phyloP scores from a whole-genome alignment of 2,888 invertebrate genomes.

The Netelia melanura region DNA sequence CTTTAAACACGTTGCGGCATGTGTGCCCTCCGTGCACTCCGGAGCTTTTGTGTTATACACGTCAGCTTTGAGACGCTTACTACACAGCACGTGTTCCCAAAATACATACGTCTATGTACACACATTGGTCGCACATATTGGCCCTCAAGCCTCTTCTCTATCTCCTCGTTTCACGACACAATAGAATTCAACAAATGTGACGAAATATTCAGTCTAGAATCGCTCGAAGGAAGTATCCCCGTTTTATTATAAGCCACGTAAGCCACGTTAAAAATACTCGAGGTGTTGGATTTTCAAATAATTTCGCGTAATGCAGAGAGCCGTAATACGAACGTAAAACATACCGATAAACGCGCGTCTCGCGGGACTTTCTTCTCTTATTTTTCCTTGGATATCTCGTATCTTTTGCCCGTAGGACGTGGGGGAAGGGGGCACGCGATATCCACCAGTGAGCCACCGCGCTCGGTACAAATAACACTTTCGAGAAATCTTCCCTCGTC shows the following conservation, averaged over 20 bases:
- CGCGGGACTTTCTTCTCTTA: conserved; percentile 13
- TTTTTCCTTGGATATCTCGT: conserved; percentile 13
- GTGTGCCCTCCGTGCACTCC: conserved; percentile 12
- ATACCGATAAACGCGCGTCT: conserved; percentile 28
- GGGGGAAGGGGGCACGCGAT: neutral
- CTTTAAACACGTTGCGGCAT: conserved; percentile 68
- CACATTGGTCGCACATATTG: conserved; percentile 5
- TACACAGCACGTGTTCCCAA: neutral
- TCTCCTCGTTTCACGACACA: conserved; percentile 31
- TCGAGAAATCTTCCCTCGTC: conserved; percentile 32
- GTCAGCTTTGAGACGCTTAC: conserved; percentile 34
- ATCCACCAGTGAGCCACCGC: conserved; percentile 9
- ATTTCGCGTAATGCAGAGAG: conserved; percentile 35
- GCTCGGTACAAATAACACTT: conserved; percentile 57
- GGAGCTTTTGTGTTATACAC: conserved; percentile 24
- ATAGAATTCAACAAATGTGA: conserved; percentile 43
- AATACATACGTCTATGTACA: conserved; percentile 28
- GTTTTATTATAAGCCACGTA: neutral
- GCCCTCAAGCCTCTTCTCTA: conserved; percentile 3
- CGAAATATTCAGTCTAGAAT: conserved; percentile 41
- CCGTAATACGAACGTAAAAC: neutral
- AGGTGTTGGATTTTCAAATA: conserved; percentile 42
- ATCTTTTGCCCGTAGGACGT: neutral
- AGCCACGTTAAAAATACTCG: conserved; percentile 14
- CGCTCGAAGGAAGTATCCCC: conserved; percentile 10